Conservation (phyloP, 2,888 invertebrate species). For the Lysandra bellargus region DNA sequence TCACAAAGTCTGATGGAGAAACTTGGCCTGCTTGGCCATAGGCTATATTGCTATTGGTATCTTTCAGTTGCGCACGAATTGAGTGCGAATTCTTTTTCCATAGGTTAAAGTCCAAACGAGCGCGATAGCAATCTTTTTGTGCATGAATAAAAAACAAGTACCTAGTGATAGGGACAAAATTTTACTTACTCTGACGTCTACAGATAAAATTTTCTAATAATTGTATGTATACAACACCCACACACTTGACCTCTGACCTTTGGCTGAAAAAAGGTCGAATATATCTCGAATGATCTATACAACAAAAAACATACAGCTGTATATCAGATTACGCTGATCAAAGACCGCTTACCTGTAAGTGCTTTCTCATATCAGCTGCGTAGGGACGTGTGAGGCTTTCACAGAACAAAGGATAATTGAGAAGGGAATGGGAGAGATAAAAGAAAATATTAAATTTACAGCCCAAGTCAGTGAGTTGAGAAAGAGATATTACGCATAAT, state of each 20-base stretch:
- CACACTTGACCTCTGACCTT: neutral
- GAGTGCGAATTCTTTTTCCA: no score
- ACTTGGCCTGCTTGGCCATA: no score
- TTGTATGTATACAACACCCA: neutral
- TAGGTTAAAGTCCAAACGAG: no score
- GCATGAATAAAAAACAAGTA: no score
- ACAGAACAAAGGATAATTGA: conserved; percentile 16
- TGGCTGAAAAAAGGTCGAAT: neutral
- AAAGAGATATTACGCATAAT: neutral
- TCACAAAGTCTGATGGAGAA: no score
- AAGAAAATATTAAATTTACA: neutral
- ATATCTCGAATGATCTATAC: neutral
- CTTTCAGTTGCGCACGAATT: no score
- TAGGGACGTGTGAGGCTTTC: conserved; percentile 10
- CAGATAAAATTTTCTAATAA: no score
- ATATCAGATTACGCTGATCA: conserved; percentile 6
- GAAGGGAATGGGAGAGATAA: neutral
- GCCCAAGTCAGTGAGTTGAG: neutral
- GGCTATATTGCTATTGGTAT: no score
- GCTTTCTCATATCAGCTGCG: neutral
- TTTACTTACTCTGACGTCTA: no score
- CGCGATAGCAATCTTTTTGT: no score
- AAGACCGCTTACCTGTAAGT: conserved; percentile 16
- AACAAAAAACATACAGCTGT: neutral
- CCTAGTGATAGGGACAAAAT: no score